Evolutionary conservation across 2,888 invertebrate species (phyloP), one percentile per base, ranked within the genome.

Genomic region (Metacarcinus magister): DNA sequence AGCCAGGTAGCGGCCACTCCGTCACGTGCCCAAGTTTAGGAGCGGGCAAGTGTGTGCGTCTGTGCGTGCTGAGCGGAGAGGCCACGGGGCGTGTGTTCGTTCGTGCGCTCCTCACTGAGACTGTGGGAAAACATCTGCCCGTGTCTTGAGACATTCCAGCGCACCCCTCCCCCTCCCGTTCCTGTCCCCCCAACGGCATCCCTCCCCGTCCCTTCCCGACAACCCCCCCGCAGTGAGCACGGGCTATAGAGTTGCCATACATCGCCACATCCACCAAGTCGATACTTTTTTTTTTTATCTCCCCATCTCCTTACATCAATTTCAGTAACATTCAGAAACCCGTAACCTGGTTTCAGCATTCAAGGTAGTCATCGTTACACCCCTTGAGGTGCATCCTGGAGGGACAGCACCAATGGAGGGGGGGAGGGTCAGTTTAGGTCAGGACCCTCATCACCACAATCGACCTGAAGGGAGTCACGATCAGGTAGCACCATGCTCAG

Each of bases 61-160:
- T 93, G 90, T 94, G 90, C 60, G 95, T 67, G 93, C 44, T n/a
- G 87, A 28, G 67, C 92, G 46, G 87, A 75, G 48, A 60, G 43
- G 54, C 48, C 43, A 32, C 32, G 39, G 67, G 44, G 90, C 48
- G 95, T 95, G 94, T 54, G 95, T 96, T 96, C 95, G 95, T 96
- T 32, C 32, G 95, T 96, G 19, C 82, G 94, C 43, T 67, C 91
- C 7, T 67, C 91, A 39, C 91, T 94, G 94, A 94, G 95, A 96
- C 94, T 96, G 95, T 96, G 95, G 95, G 95, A 96, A 96, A 96
- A 96, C 95, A 96, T 96, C 95, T 96, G 95, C 95, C 92, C 95
- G 94, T 95, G 95, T 96, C 95, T 96, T 96, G 95, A 96, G 95
- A 96, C 95, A 96, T 96, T 96, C 95, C 95, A 96, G 94, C 94